A percentile compares a stretch with the other conserved stretches of the same genome.
phyloP scores from a whole-genome alignment of 2,888 invertebrate species.

The Actias luna region DNA sequence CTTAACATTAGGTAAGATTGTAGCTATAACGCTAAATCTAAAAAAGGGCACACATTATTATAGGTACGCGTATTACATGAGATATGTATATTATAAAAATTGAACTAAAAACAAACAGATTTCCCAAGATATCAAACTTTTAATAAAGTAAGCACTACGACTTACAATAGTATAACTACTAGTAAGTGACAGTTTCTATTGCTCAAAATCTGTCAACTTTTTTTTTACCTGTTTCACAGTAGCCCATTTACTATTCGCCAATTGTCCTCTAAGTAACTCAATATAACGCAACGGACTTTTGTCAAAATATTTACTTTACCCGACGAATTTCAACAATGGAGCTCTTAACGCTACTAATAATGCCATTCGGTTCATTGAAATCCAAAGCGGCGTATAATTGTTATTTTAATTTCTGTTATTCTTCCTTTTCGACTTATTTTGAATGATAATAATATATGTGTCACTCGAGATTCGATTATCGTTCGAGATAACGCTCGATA shows the following conservation, averaged over 20 bases:
- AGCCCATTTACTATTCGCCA: conserved; percentile 49
- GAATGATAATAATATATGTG: conserved; percentile 44
- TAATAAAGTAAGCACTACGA: not conserved
- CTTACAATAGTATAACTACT: not conserved
- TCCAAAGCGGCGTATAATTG: conserved; percentile 58
- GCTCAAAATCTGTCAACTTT: conserved; percentile 18
- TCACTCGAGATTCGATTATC: conserved; percentile 54
- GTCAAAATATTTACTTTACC: conserved; percentile 79
- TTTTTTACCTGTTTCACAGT: conserved; percentile 42
- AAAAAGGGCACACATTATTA: too few species aligned
- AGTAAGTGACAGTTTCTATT: conserved; percentile 24
- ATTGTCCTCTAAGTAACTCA: conserved; percentile 73
- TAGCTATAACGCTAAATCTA: too few species aligned
- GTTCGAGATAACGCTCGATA: conserved; percentile 62
- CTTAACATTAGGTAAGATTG: too few species aligned
- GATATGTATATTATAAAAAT: too few species aligned
- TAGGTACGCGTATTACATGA: too few species aligned
- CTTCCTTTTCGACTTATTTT: conserved; percentile 43
- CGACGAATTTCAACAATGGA: conserved; percentile 57
- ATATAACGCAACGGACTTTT: conserved; percentile 73
- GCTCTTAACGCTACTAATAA: conserved; percentile 72
- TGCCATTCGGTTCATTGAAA: conserved; percentile 61
- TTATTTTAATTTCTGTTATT: conserved; percentile 68
- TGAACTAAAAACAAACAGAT: too few species aligned
- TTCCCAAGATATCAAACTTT: not conserved